A percentile compares a stretch with the other conserved stretches of the same genome.
These are phyloP conservation scores for Pyrocephalus nanus DNA, from an alignment of 2,797 vertebrate genomes.

Conservation along the genomic window DNA sequence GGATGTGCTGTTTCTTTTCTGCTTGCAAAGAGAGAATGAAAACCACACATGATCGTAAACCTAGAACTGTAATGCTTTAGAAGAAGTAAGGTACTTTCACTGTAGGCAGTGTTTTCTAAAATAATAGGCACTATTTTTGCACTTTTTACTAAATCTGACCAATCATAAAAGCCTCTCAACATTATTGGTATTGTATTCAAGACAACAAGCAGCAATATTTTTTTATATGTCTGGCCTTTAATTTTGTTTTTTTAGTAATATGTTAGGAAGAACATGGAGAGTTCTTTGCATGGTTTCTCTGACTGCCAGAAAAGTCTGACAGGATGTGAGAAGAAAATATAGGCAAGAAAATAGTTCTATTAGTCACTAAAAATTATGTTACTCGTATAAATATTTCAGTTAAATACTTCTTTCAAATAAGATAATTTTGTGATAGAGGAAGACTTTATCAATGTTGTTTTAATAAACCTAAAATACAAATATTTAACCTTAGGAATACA, in stretches of 20 bases:
- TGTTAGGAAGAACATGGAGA: background rate
- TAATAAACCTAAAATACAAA: background rate
- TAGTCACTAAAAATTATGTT: background rate
- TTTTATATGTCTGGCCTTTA: background rate
- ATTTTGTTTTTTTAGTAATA: background rate
- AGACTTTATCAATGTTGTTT: background rate
- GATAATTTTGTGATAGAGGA: background rate
- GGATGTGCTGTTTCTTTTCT: background rate
- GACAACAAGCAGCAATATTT: background rate
- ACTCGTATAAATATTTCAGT: background rate
- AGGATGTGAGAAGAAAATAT: background rate
- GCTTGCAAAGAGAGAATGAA: background rate
- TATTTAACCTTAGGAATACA: background rate
- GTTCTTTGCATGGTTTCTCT: background rate
- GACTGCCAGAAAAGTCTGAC: background rate
- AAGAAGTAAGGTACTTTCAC: background rate
- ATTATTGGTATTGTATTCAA: background rate
- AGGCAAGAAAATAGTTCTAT: background rate
- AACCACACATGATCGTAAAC: background rate
- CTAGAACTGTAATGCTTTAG: background rate
- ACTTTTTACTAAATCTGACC: background rate
- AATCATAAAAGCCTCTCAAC: background rate
- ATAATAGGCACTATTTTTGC: background rate
- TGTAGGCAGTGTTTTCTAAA: background rate
- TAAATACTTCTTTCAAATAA: background rate